Conservation (phyloP, 1,140 invertebrate genomes). For the Ditylenchus dipsaci region DNA sequence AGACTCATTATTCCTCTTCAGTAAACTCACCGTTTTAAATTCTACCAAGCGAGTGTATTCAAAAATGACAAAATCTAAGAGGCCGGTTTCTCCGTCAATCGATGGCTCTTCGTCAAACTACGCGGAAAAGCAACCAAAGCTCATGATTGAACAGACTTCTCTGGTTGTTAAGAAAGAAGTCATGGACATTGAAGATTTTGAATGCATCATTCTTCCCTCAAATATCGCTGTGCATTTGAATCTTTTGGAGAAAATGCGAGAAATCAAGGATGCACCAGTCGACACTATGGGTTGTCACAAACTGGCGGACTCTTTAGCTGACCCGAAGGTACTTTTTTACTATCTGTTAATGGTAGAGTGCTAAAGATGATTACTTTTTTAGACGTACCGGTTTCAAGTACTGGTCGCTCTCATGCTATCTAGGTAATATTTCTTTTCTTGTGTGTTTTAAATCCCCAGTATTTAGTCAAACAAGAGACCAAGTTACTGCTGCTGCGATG, state of each 20-base stretch:
- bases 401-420: conserved; percentile 37
- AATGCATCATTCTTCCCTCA: neutral
- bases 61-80: too few species aligned
- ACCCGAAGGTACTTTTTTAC: conserved; percentile 24
- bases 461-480: conserved; percentile 38
- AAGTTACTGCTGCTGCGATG: conserved; percentile 41
- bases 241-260: conserved; percentile 23
- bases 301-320: conserved; percentile 32
- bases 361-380: neutral
- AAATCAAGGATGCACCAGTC: conserved; percentile 13
- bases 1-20: too few species aligned
- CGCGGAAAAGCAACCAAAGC: neutral
- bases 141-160: neutral
- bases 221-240: conserved; percentile 2
- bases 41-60: too few species aligned
- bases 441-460: too few species aligned
- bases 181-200: too few species aligned
- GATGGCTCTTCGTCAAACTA: neutral
- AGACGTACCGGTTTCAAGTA: conserved; percentile 39
- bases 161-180: too few species aligned
- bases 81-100: too few species aligned
- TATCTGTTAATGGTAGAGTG: too few species aligned
- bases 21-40: too few species aligned
- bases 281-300: conserved; percentile 35
- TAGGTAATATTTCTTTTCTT: too few species aligned